phyloP scores from a whole-genome alignment of 2,113 vertebrate species.

The Dendropsophus ebraccatus region DNA sequence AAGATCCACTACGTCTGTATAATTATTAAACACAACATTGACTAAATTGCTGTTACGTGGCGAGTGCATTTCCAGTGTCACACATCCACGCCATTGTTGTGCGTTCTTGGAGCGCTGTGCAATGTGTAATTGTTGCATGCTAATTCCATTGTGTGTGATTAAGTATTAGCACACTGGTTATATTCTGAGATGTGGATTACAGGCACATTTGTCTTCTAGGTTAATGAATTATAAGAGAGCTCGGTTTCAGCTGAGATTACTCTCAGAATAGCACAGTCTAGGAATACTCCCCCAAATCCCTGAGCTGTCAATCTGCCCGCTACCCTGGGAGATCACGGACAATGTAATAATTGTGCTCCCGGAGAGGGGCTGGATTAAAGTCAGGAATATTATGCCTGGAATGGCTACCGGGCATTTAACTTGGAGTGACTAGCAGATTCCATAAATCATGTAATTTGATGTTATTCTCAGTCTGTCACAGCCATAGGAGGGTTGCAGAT shows the following conservation, averaged over 20 bases:
- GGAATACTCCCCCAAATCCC: constrained; percentile 37
- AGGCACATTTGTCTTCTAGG: constrained; percentile 7
- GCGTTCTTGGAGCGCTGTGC: not conserved
- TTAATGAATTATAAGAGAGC: constrained; percentile 43
- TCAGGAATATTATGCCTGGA: constrained; percentile 21
- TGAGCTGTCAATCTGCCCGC: constrained; percentile 36
- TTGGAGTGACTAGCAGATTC: not conserved
- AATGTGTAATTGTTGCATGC: not conserved
- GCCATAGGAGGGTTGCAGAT: not conserved
- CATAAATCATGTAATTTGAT: constrained; percentile 29
- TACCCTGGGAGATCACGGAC: constrained; percentile 37
- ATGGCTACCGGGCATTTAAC: not conserved
- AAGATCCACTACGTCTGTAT: too few relatives aligned
- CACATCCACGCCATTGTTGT: not conserved
- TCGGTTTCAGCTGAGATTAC: constrained; percentile 30
- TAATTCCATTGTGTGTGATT: not conserved
- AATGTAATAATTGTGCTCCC: constrained; percentile 39
- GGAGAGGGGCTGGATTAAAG: constrained; percentile 18
- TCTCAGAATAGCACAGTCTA: constrained; percentile 8
- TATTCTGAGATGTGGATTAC: constrained; percentile 22
- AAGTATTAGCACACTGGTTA: not conserved
- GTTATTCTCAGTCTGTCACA: not conserved
- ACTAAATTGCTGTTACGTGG: not conserved
- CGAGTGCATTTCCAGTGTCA: not conserved
- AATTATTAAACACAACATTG: too few relatives aligned